Evolutionary conservation across 1,140 invertebrate species (phyloP).

Genomic region (Drosophila mauritiana): DNA sequence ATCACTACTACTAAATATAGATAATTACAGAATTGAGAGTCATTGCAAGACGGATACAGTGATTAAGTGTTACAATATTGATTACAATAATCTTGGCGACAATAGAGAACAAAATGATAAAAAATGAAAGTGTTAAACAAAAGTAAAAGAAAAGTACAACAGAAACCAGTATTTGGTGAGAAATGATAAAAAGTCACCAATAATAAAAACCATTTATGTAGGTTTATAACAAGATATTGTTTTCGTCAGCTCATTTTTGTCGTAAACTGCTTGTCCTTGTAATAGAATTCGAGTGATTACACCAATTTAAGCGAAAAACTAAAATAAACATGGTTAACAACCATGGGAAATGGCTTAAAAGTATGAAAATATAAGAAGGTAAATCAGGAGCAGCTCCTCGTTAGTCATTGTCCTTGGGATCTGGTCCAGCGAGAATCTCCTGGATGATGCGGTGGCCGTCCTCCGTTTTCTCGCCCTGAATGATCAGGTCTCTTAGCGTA

Average conservation of each 20-base stretch:
- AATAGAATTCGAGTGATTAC: not conserved
- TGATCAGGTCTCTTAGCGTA: constrained; percentile 56
- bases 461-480: constrained; percentile 60
- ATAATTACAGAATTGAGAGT: too few species aligned
- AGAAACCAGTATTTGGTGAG: too few species aligned
- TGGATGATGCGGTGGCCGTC: constrained; percentile 62
- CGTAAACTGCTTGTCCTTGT: not conserved
- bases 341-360: constrained; percentile 39
- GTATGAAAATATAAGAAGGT: constrained; percentile 68
- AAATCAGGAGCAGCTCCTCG: constrained; percentile 66
- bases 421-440: constrained; percentile 56
- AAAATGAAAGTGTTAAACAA: too few species aligned
- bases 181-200: too few species aligned
- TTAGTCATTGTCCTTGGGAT: constrained; percentile 67
- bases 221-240: not conserved
- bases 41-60: too few species aligned
- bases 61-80: too few species aligned
- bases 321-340: not conserved
- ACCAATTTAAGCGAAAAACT: not conserved
- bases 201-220: not conserved
- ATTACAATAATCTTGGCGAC: too few species aligned
- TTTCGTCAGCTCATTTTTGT: too few species aligned
- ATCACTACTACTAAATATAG: too few species aligned
- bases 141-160: too few species aligned
- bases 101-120: too few species aligned